A percentile compares a stretch with the other conserved stretches of the same genome.
These are phyloP conservation scores for Cichladusa arquata DNA, from an alignment of 2,113 vertebrate genomes.

Conservation along the genomic window DNA sequence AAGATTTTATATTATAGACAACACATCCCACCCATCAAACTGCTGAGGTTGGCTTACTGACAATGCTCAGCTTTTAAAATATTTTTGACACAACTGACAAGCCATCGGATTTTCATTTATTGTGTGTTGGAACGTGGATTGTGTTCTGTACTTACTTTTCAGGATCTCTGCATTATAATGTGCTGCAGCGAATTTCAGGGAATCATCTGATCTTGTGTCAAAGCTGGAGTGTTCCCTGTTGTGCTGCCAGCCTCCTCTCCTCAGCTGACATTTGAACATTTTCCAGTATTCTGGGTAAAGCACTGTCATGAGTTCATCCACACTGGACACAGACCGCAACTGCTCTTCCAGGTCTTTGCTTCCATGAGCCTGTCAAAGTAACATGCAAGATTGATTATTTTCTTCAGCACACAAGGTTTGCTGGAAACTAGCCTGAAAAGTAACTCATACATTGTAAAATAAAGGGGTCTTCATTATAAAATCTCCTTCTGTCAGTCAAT, in stretches of 20 bases:
- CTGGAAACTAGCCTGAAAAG: constrained; percentile 2
- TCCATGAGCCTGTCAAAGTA: constrained; percentile 77
- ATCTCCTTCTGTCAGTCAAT: background rate
- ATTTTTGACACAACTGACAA: background rate
- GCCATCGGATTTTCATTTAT: background rate
- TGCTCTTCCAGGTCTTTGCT: constrained; percentile 87
- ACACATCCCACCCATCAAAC: background rate
- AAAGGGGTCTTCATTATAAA: background rate
- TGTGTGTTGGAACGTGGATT: background rate
- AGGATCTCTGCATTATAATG: constrained; percentile 90
- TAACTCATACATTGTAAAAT: background rate
- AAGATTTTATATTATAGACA: background rate
- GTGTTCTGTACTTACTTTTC: constrained; percentile 84
- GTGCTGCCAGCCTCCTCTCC: constrained; percentile 74
- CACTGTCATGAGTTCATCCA: constrained; percentile 94
- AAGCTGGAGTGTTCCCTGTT: constrained; percentile 61
- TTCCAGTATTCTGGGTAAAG: constrained; percentile 94
- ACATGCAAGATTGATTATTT: constrained; percentile 4
- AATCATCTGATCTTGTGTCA: constrained; percentile 76
- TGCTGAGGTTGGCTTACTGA: background rate
- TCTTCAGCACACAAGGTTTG: background rate
- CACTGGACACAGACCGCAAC: constrained; percentile 89
- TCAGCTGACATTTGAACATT: constrained; percentile 89
- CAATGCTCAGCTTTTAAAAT: background rate
- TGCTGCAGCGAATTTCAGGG: constrained; percentile 85